Conservation (phyloP, 2,888 invertebrate genomes). For the Parascotia fuliginaria region DNA sequence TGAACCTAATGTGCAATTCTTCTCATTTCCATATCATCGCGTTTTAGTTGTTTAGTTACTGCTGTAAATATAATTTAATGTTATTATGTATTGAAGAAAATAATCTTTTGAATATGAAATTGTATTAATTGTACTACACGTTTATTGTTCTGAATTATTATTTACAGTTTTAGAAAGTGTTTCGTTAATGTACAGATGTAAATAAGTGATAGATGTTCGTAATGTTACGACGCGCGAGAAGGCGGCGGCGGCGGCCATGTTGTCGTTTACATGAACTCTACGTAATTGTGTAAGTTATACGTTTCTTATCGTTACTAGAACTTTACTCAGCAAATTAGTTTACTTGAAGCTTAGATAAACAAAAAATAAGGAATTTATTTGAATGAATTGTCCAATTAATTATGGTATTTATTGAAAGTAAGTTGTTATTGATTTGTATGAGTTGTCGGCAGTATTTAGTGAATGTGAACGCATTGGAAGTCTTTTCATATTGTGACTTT, state of each 20-base stretch:
- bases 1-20: conserved; percentile 82
- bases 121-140: conserved; percentile 68
- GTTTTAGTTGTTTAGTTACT: conserved; percentile 80
- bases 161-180: conserved; percentile 74
- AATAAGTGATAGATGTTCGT: conserved; percentile 78
- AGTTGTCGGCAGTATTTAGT: conserved; percentile 76
- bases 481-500: conserved; percentile 83
- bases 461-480: conserved; percentile 74
- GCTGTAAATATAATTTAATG: conserved; percentile 83
- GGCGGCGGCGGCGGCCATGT: conserved; percentile 1
- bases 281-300: conserved; percentile 16
- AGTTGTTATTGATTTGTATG: conserved; percentile 81
- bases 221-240: conserved; percentile 61
- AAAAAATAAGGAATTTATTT: conserved; percentile 71
- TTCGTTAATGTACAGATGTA: conserved; percentile 84
- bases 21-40: conserved; percentile 82
- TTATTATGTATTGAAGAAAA: conserved; percentile 59
- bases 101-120: conserved; percentile 69
- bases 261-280: neutral
- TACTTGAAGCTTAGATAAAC: conserved; percentile 54
- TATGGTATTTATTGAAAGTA: conserved; percentile 81
- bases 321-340: conserved; percentile 51
- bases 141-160: conserved; percentile 81
- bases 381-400: conserved; percentile 79
- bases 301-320: conserved; percentile 33